phyloP scores from a whole-genome alignment of 2,888 invertebrate species.

The Vannuccia rotundouncinata region DNA sequence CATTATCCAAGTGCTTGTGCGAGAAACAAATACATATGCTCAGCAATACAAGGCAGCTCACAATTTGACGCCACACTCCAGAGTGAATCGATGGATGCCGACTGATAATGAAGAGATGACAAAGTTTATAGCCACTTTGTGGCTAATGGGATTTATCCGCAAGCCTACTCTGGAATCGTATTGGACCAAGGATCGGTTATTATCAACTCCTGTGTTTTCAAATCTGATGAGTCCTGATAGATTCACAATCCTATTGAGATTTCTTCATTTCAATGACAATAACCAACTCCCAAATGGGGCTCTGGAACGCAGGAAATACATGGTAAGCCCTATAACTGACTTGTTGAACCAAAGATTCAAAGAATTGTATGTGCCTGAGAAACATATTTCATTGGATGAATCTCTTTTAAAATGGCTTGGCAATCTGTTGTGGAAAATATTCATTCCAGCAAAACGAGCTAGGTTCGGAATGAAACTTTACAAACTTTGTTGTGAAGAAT shows the following conservation, averaged over 20 bases:
- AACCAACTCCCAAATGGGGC: not conserved
- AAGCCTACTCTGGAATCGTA: not conserved
- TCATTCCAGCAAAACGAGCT: constrained; percentile 1
- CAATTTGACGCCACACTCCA: not conserved
- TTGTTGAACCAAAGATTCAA: not conserved
- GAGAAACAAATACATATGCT: not conserved
- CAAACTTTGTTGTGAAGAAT: constrained; percentile 7
- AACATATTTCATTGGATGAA: not conserved
- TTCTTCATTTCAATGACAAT: constrained; percentile 7
- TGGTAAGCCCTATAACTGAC: not conserved
- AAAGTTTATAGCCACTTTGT: not conserved
- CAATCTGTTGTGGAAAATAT: not conserved
- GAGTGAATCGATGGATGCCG: not conserved
- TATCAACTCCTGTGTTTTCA: not conserved
- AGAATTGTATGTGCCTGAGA: not conserved
- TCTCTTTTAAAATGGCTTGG: not conserved
- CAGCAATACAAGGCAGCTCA: not conserved
- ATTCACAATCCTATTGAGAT: constrained; percentile 1
- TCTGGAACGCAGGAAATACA: not conserved
- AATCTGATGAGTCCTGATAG: not conserved
- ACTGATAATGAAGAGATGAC: not conserved
- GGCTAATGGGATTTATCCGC: not conserved
- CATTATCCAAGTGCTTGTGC: not conserved
- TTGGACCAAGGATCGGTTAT: not conserved
- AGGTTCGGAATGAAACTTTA: constrained; percentile 6